phyloP scores from a whole-genome alignment of 2,113 vertebrate genomes.

The Forbesichthys agassizii region DNA sequence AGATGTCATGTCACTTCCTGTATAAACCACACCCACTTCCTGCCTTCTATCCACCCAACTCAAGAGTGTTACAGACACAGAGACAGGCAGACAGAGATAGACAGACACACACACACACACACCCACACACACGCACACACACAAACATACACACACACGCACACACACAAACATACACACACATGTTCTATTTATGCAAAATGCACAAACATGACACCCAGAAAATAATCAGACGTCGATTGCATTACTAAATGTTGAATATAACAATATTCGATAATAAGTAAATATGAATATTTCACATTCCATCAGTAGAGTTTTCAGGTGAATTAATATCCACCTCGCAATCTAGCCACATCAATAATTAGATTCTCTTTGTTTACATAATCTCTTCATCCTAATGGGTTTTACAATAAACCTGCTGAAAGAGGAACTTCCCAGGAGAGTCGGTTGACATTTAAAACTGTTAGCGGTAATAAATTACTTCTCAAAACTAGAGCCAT shows the following conservation, averaged over 20 bases:
- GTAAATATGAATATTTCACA: not conserved
- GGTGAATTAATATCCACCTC: not conserved
- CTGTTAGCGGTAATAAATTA: constrained; percentile 57
- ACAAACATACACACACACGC: constrained; percentile 15
- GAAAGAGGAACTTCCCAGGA: constrained; percentile 78
- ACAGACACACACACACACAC: constrained; percentile 21
- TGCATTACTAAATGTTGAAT: not conserved
- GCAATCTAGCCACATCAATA: constrained; percentile 14
- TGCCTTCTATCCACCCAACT: too few relatives aligned
- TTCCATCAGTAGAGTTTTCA: constrained; percentile 24
- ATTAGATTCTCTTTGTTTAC: constrained; percentile 42
- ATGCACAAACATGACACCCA: not conserved
- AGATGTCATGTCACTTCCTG: too few relatives aligned
- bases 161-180: constrained; percentile 6
- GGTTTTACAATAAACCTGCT: constrained; percentile 36
- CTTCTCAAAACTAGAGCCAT: constrained; percentile 69
- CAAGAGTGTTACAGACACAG: too few relatives aligned
- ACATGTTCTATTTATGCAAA: too few relatives aligned
- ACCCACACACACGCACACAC: not conserved
- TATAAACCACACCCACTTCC: too few relatives aligned
- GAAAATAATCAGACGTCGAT: too few relatives aligned
- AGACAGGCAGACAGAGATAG: constrained; percentile 42
- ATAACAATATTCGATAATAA: not conserved
- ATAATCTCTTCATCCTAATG: constrained; percentile 38
- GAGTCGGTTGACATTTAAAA: constrained; percentile 84